phyloP scores from a whole-genome alignment of 2,797 vertebrate genomes.

The Etheostoma nigrum region DNA sequence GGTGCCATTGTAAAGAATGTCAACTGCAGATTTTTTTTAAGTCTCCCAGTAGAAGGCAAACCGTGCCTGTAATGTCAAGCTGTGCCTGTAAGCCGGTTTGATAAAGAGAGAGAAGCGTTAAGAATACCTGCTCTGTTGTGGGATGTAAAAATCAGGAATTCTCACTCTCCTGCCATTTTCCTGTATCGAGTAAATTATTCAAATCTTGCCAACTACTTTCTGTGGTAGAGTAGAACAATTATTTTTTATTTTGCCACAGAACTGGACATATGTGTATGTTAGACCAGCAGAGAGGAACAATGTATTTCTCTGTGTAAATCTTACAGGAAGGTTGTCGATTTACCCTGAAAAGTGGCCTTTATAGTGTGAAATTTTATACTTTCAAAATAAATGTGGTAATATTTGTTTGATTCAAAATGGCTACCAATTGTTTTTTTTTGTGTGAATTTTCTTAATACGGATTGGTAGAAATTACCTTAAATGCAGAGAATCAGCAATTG shows the following conservation, averaged over 20 bases:
- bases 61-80: conserved; percentile 87
- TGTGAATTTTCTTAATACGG: background rate
- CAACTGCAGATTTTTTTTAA: conserved; percentile 78
- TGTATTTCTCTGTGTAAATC: conserved; percentile 84
- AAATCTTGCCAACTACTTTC: conserved; percentile 83
- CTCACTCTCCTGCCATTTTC: conserved; percentile 83
- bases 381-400: conserved; percentile 91
- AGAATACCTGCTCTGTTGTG: conserved; percentile 79
- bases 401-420: conserved; percentile 85
- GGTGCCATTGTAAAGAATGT: conserved; percentile 88
- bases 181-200: conserved; percentile 85
- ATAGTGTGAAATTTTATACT: conserved; percentile 92
- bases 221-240: conserved; percentile 83
- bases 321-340: conserved; percentile 82
- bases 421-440: conserved; percentile 48
- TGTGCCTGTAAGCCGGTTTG: conserved; percentile 84
- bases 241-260: conserved; percentile 80
- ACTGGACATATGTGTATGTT: conserved; percentile 72
- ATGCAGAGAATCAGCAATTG: background rate
- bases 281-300: conserved; percentile 79
- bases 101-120: conserved; percentile 71
- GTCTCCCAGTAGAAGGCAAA: conserved; percentile 84
- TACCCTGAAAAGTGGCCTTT: conserved; percentile 91
- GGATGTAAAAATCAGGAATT: conserved; percentile 83
- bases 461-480: background rate